phyloP scores from a whole-genome alignment of 2,797 vertebrate species.

The Dendrocincla fuliginosa region DNA sequence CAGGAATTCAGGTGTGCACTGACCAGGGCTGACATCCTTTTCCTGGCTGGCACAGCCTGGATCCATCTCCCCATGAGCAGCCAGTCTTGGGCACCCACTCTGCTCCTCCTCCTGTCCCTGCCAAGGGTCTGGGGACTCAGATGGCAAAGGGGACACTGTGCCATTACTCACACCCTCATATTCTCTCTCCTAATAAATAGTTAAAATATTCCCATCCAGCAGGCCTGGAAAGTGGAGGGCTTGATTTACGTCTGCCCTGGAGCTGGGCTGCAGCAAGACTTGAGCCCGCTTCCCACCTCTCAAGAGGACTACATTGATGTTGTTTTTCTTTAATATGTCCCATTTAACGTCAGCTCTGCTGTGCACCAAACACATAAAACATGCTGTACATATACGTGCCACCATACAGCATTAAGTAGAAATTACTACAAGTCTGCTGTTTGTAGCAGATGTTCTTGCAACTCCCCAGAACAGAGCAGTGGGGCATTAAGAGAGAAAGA shows the following conservation, averaged over 20 bases:
- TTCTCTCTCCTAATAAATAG: background rate
- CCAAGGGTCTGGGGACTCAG: accelerated
- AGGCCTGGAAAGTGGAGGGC: background rate
- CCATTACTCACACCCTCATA: background rate
- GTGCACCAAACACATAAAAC: background rate
- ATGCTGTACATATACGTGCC: background rate
- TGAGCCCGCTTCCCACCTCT: background rate
- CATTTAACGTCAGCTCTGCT: background rate
- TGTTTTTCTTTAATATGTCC: background rate
- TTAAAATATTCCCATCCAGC: background rate
- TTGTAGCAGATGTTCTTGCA: background rate
- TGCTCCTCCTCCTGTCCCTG: background rate
- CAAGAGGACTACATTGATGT: background rate
- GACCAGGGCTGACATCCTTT: background rate
- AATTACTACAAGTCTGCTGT: background rate
- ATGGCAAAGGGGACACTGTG: accelerated
- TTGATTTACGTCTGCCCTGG: background rate
- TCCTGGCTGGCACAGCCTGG: background rate
- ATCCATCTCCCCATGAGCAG: background rate
- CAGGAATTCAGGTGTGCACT: accelerated
- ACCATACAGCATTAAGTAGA: background rate
- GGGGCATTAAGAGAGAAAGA: background rate
- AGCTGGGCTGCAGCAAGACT: background rate
- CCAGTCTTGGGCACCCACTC: background rate
- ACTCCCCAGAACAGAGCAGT: background rate